These are phyloP conservation scores for Caranx ignobilis DNA, from an alignment of 2,113 vertebrate genomes.

Conservation along the genomic window DNA sequence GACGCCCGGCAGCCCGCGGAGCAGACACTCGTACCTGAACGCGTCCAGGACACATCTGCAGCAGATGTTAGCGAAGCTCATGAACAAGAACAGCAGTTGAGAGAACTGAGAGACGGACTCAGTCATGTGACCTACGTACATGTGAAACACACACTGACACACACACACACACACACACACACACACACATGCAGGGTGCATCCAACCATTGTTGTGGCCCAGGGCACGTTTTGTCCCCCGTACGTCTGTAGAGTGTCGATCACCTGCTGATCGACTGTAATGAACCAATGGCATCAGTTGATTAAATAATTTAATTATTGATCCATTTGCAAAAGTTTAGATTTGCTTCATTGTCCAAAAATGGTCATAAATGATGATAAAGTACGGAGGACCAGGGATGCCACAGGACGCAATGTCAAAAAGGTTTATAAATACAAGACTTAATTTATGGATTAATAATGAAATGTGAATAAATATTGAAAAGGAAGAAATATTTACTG, in stretches of 20 bases:
- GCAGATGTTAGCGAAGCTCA: slow-evolving; percentile 97
- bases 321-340: not conserved
- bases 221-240: not conserved
- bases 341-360: not conserved
- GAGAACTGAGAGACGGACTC: slow-evolving; percentile 46
- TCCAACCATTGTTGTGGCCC: slow-evolving; percentile 4
- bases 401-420: too few relatives aligned
- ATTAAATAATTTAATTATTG: not conserved
- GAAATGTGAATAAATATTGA: too few relatives aligned
- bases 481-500: too few relatives aligned
- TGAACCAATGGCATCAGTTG: not conserved
- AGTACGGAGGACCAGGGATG: not conserved
- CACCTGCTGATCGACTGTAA: not conserved
- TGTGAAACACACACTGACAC: not conserved
- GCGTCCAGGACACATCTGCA: slow-evolving; percentile 95
- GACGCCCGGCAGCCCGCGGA: slow-evolving; percentile 90
- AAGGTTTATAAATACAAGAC: too few relatives aligned
- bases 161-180: slow-evolving; percentile 1
- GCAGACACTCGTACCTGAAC: slow-evolving; percentile 94
- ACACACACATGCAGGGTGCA: slow-evolving; percentile 38
- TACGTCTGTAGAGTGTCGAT: not conserved
- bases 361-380: not conserved
- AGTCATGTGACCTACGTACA: not conserved
- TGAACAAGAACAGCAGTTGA: slow-evolving; percentile 94
- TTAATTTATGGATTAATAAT: too few relatives aligned